These are phyloP conservation scores for Scaptomyza graminum DNA, from an alignment of 1,140 invertebrate genomes.

Conservation along the genomic window DNA sequence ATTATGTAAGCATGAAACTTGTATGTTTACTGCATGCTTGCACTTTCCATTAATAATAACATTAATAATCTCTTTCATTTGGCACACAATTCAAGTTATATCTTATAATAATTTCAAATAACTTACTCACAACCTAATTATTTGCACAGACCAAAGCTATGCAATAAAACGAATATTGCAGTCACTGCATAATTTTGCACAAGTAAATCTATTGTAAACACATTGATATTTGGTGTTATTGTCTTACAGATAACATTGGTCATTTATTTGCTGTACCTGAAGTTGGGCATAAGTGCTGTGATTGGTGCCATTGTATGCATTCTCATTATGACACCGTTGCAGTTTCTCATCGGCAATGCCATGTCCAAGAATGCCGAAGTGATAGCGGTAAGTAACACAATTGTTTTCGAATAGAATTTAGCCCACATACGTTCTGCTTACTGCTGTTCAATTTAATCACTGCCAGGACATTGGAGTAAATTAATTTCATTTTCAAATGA, in stretches of 20 bases:
- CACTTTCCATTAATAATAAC: background rate
- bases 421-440: too few relatives aligned
- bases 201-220: constrained; percentile 24
- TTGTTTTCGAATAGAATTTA: background rate
- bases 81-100: background rate
- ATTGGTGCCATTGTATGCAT: constrained; percentile 90
- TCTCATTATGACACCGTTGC: constrained; percentile 88
- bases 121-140: constrained; percentile 9
- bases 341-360: constrained; percentile 89
- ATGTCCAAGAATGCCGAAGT: constrained; percentile 89
- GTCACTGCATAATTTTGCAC: constrained; percentile 41
- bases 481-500: constrained; percentile 18
- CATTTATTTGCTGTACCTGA: constrained; percentile 89
- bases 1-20: background rate
- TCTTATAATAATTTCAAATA: constrained; percentile 23
- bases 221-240: constrained; percentile 14
- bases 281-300: constrained; percentile 91
- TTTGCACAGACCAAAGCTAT: background rate
- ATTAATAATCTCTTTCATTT: constrained; percentile 9
- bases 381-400: constrained; percentile 86
- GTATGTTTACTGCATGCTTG: background rate
- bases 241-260: constrained; percentile 88
- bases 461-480: constrained; percentile 27
- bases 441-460: constrained; percentile 22
- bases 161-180: constrained; percentile 7